phyloP scores from a whole-genome alignment of 2,113 vertebrate species.

The Oreotrochilus melanogaster region DNA sequence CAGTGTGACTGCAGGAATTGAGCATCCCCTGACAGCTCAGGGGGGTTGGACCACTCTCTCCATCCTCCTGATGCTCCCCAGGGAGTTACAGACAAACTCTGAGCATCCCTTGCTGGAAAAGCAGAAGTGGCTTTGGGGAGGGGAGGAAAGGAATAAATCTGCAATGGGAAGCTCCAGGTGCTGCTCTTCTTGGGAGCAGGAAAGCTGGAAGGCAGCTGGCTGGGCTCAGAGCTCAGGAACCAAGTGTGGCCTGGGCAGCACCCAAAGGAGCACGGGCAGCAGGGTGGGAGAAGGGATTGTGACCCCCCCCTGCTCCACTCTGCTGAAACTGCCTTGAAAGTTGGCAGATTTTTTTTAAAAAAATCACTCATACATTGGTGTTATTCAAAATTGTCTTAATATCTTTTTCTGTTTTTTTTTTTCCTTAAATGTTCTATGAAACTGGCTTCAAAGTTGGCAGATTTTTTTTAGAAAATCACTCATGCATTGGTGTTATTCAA shows the following conservation, averaged over 20 bases:
- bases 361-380: neutral
- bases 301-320: too few relatives aligned
- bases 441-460: neutral
- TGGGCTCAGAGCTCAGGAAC: too few relatives aligned
- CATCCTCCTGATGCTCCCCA: neutral
- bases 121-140: neutral
- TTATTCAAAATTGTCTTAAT: slow-evolving; percentile 36
- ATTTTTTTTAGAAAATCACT: neutral
- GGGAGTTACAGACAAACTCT: neutral
- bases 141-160: neutral
- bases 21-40: neutral
- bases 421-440: neutral
- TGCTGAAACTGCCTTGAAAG: slow-evolving; percentile 15
- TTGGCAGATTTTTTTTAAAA: neutral
- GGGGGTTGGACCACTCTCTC: neutral
- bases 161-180: neutral
- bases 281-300: too few relatives aligned
- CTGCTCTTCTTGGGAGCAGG: too few relatives aligned
- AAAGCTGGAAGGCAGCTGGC: too few relatives aligned
- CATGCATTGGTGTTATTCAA: neutral
- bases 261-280: too few relatives aligned
- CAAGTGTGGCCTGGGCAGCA: too few relatives aligned
- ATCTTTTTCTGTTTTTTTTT: neutral
- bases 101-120: neutral
- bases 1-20: accelerated